These are phyloP conservation scores for Acromyrmex echinatior DNA, from an alignment of 1,140 invertebrate genomes.

Conservation along the genomic window DNA sequence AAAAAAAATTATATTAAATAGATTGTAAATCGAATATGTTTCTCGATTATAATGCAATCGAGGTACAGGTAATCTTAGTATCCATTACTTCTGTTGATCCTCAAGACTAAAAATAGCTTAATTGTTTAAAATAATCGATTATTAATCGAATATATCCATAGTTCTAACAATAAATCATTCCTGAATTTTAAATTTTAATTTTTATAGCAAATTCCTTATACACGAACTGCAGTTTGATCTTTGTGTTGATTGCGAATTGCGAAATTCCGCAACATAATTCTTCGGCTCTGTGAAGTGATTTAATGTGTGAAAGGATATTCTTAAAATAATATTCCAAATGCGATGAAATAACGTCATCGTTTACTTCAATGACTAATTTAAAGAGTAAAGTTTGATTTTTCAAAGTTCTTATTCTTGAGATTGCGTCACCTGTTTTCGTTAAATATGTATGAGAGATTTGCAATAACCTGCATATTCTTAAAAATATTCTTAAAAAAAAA, in stretches of 20 bases:
- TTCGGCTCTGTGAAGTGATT: background rate
- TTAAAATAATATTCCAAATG: no score
- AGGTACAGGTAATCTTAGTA: no score
- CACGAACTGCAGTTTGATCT: background rate
- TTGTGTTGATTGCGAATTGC: background rate
- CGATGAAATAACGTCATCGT: slow-evolving; percentile 9
- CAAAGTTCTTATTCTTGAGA: background rate
- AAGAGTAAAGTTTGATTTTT: background rate
- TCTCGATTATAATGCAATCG: no score
- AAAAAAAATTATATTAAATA: no score
- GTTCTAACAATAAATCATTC: no score
- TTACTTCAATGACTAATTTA: background rate
- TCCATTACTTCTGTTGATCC: no score
- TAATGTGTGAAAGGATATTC: background rate
- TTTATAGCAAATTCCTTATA: background rate
- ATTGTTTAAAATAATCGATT: no score
- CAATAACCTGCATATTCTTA: background rate
- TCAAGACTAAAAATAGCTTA: no score
- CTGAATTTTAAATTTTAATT: background rate
- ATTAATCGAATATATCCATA: no score
- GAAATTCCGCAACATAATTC: slow-evolving; percentile 7
- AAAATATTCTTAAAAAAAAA: slow-evolving; percentile 2
- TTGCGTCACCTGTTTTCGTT: background rate
- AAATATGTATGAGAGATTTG: background rate
- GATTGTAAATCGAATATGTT: no score